Evolutionary conservation across 2,888 invertebrate species (phyloP).

Genomic region (Tinea pellionella): DNA sequence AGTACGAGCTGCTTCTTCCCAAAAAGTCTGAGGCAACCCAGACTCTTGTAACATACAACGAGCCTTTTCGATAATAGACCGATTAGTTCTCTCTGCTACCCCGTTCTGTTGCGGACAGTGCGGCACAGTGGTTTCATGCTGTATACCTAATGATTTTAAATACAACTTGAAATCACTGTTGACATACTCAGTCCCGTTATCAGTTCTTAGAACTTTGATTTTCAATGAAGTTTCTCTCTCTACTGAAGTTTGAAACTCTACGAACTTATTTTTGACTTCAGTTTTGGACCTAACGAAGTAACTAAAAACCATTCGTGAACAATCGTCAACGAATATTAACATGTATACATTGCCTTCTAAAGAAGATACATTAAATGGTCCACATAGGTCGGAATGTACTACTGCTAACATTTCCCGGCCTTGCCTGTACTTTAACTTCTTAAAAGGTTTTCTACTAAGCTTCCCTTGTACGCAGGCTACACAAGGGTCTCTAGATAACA

Average conservation of each 20-base stretch:
- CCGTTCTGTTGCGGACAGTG: too few species aligned
- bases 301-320: background rate
- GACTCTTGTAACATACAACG: too few species aligned
- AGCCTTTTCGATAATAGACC: too few species aligned
- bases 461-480: too few species aligned
- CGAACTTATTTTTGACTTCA: background rate
- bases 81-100: too few species aligned
- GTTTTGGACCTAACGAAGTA: background rate
- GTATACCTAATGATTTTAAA: background rate
- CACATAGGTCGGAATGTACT: background rate
- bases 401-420: too few species aligned
- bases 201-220: background rate
- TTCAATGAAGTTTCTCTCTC: background rate
- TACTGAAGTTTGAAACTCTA: background rate
- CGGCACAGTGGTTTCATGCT: too few species aligned
- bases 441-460: too few species aligned
- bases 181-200: conserved; percentile 14
- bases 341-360: background rate
- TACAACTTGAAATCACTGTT: conserved; percentile 9
- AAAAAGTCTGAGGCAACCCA: too few species aligned
- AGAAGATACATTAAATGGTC: background rate
- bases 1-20: too few species aligned
- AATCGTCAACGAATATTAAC: background rate
- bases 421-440: too few species aligned
- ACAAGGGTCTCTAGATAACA: too few species aligned